Conservation (phyloP, 2,113 vertebrate genomes). For the Caretta caretta region DNA sequence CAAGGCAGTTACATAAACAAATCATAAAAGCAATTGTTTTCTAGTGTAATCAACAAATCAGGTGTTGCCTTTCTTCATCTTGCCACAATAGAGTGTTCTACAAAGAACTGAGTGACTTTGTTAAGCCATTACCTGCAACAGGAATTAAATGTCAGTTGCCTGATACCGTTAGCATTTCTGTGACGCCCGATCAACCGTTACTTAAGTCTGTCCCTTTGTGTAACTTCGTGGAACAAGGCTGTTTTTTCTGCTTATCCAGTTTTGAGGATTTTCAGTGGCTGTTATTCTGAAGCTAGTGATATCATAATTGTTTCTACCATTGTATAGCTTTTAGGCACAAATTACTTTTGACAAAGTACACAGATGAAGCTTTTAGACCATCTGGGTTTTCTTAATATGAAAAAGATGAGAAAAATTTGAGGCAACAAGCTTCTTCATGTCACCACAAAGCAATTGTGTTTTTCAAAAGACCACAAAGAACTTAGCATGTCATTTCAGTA, state of each 20-base stretch:
- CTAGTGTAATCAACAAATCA: background rate
- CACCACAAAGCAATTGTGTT: background rate
- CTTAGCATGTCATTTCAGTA: fast-evolving
- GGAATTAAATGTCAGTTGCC: background rate
- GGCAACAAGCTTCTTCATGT: background rate
- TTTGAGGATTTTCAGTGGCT: background rate
- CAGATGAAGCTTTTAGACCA: background rate
- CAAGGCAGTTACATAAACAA: background rate
- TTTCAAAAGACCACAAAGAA: background rate
- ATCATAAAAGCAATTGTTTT: background rate
- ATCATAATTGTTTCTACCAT: background rate
- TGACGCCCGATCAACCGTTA: background rate
- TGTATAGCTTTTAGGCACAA: background rate
- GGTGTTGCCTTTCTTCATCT: background rate
- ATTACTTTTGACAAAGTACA: background rate
- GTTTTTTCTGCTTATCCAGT: background rate
- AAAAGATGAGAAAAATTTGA: background rate
- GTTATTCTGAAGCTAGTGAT: background rate
- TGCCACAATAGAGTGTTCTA: background rate
- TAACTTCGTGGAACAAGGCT: background rate
- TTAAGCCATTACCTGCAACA: background rate
- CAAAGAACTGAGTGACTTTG: background rate
- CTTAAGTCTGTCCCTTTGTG: background rate
- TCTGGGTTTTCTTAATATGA: background rate
- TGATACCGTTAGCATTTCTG: background rate